Base-by-base conservation (phyloP, 2,888 invertebrate species). In the Cheilosia pagana region DNA sequence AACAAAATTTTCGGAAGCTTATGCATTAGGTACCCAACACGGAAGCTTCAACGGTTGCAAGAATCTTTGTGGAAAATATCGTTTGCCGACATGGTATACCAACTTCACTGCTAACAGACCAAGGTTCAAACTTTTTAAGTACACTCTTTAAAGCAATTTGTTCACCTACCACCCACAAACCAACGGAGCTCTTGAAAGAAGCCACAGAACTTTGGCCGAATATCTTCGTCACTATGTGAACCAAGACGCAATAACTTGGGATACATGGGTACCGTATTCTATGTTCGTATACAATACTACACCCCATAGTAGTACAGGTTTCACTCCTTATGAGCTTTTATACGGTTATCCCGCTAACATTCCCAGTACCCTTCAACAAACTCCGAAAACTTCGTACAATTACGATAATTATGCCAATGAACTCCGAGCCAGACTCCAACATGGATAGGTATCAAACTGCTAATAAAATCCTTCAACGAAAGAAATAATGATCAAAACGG, bases 101-200 rank as follows among this genome's bases (percentile, higher is more conserved):
- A n/a, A 14, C n/a, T 0, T 43, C 28, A 3, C 4, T 63, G 5
- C n/a, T 63, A 3, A 63, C 48, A 3, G 14, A 48, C 8, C 62
- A 48, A 12, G 45, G 62, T 6, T 25, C 62, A 14, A 63, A 63
- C 28, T 63, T 63, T 14, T 14, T 63, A 10, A 63, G 62, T 19
- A 45, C 16, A 45, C 16, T 48, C 10, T 74, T 90, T 90, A 70
- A 60, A 81, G 62, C 79, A 76, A 35, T 60, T 72, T 57, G 55
- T 10, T 50, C n/a, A n/a, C 39, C 5, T 25, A 31, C 2, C 28
- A 31, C 28, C 28, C 28, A 2, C 28, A 31, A 31, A 39, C 55
- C 10, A 90, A 89, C 48, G 89, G 89, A 5, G 87, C 88, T 1
- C 57, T 90, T 6, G 90, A 90, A 83, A 75, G 90, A 25, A 87